phyloP scores from a whole-genome alignment of 2,888 invertebrate species.

The Eupithecia subumbrata region DNA sequence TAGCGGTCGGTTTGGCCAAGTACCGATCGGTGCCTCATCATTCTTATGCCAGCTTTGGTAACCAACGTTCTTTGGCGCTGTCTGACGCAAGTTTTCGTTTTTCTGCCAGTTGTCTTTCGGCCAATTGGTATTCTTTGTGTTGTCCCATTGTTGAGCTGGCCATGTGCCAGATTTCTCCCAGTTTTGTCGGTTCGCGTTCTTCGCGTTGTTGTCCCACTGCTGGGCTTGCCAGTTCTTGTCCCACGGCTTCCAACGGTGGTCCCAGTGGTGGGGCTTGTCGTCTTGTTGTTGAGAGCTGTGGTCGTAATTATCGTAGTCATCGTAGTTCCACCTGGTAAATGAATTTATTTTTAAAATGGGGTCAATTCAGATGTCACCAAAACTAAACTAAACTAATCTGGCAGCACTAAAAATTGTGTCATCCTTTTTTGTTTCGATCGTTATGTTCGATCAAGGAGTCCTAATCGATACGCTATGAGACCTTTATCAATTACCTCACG shows the following conservation, averaged over 20 bases:
- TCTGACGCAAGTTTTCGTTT: not conserved
- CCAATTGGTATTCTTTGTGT: constrained; percentile 8
- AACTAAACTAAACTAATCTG: no score
- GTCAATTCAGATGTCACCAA: no score
- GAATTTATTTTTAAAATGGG: not conserved
- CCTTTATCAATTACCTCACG: no score
- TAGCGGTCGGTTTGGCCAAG: constrained; percentile 21
- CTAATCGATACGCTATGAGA: no score
- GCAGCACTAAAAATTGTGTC: no score
- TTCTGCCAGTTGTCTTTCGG: constrained; percentile 26
- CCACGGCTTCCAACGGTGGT: constrained; percentile 63
- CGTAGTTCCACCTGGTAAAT: constrained; percentile 49
- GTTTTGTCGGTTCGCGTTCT: constrained; percentile 34
- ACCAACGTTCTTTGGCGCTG: not conserved
- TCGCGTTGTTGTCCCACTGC: constrained; percentile 50
- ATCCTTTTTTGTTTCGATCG: no score
- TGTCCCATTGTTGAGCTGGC: not conserved
- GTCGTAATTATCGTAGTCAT: constrained; percentile 47
- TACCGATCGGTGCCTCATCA: constrained; percentile 33
- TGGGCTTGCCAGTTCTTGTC: constrained; percentile 55
- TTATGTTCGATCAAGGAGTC: no score
- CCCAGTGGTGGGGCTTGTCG: constrained; percentile 23
- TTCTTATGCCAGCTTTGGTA: constrained; percentile 49
- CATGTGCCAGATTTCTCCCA: constrained; percentile 33
- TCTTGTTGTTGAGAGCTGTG: constrained; percentile 51